Evolutionary conservation across 2,888 invertebrate species (phyloP), one percentile per base, ranked within the genome.

Genomic region (Synanthedon vespiformis): DNA sequence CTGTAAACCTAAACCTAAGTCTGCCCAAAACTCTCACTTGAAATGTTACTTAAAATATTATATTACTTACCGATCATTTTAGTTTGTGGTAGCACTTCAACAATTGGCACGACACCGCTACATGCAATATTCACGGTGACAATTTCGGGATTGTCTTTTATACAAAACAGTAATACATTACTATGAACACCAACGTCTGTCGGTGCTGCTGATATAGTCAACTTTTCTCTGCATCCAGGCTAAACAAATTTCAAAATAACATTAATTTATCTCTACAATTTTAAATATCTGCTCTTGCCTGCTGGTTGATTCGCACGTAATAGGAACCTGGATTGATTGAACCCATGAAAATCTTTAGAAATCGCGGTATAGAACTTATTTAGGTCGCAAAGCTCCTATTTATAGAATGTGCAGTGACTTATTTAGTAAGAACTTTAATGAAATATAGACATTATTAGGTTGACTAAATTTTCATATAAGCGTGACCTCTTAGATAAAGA

Each of bases 111-210:
- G 5, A 88, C 81, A 16, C 90, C 90, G 47, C 72, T 80, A 58
- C 89, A 88, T 11, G 75, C 68, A 5, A 92, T 65, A 58, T 84
- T 74, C 10, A 91, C 80, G 4, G 70, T 65, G 40, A 90, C 79
- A 41, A 90, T 81, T 59, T 86, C 82, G 0, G 91, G 90, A 67
- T 92, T 92, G 62, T 91, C 86, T 63, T 88, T 88, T 2, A 90
- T 68, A 59, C 85, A 81, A 56, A 86, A 79, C 44, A 86, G 53
- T 12, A 87, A 61, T 10, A 72, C 63, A 53, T 66, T 72, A 11
- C 57, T 70, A 52, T 81, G 78, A 5, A 70, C 63, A 5, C 78
- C 86, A 5, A 79, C 70, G 52, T 68, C 77, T 11, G 70, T 61
- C 3, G 87, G 87, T 10, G 87, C 87, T 1, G 87, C 87, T 5